Evolutionary conservation across 2,888 invertebrate genomes (phyloP), one percentile per base, ranked within the genome.

Genomic region (Polymixis flavicincta): DNA sequence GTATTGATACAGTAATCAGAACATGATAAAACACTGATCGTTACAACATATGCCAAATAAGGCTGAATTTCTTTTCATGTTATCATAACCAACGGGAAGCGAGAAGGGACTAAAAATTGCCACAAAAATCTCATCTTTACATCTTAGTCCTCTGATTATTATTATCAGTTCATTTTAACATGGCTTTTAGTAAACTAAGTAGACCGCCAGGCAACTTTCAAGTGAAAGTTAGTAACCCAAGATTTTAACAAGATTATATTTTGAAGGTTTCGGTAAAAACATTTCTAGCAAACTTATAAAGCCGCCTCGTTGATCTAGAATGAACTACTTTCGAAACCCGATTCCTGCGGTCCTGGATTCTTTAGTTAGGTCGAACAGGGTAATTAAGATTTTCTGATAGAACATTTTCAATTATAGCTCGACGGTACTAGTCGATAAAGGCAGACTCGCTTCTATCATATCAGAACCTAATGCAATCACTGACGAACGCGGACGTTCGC

Each of bases 391-490:
- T 48, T 69, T 72, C 68, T 71, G 60, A 83, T 83, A 83, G 80
- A 78, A 79, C 72, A 84, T 84, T 60, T 65, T 73, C 65, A 79
- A 73, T 81, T 84, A 72, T 79, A 80, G 73, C 68, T 80, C 50
- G 52, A 55, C 28, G 73, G 42, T 79, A 69, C 50, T 63, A 42
- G 37, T 52, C 54, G 64, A 79, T 65, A 74, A 66, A 66, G 50
- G 57, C n/a, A 54, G 60, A 32, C 28, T 37, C 32, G 54, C 55
- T 65, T 72, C 66, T 74, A 74, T 74, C 66, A 74, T 67, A 81
- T 52, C 59, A 59, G 84, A n/a, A 64, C 50, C 66, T 67, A 80
- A 80, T 67, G 66, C 69, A 80, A 84, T 80, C 70, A 67, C 74
- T 74, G 63, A 67, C 54, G 55, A 48, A 74, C 61, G 57, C 37